Base-by-base conservation (phyloP, 64 coral and sea anemone species). In the Stichodactyla helianthus region DNA sequence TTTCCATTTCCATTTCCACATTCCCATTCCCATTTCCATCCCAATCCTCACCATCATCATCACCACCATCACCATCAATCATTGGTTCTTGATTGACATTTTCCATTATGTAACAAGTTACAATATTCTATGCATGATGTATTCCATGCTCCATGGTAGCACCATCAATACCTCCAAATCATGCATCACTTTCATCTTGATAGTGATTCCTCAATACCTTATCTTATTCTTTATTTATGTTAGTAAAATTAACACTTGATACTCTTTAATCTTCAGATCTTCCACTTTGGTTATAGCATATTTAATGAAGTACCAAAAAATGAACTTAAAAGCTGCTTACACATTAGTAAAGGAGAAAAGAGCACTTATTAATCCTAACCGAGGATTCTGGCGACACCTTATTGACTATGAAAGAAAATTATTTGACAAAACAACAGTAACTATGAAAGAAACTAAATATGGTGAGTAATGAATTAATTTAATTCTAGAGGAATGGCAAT, bases 321-420 rank as follows among this genome's bases (percentile, higher is more conserved):
- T 99, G 88, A 89, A 84, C 16, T 81, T 99, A 4, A 87, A 90
- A 79, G 93, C 95, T 92, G 96, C 96, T 52, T 92, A 99, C 62
- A 8, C 85, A 58, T 59, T 93, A 56, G 97, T 99, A 20, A 92
- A 99, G 54, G 52, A 88, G 15, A 99, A 92, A 52, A 92, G 97
- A 65, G 85, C 85, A 52, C 85, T 99, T 84, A 95, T 99, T 78
- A 84, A 93, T 77, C 97, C 97, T 44, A 99, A 99, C 19, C 4
- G 67, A 87, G 97, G 97, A 55, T 99, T 99, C 77, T 99, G 97
- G 97, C 82, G 51, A 51, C 82, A 94, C 27, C 89, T 99, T 59
- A 86, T 99, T 8, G 97, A 94, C 0, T 99, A 88, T 95, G 97
- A 99, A 82, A 99, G 83, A 64, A 95, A 90, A 82, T 64, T 99